A percentile compares a stretch with the other conserved stretches of the same genome.
Conservation (phyloP, 2,888 invertebrate genomes). For the Hoplodrina ambigua region DNA sequence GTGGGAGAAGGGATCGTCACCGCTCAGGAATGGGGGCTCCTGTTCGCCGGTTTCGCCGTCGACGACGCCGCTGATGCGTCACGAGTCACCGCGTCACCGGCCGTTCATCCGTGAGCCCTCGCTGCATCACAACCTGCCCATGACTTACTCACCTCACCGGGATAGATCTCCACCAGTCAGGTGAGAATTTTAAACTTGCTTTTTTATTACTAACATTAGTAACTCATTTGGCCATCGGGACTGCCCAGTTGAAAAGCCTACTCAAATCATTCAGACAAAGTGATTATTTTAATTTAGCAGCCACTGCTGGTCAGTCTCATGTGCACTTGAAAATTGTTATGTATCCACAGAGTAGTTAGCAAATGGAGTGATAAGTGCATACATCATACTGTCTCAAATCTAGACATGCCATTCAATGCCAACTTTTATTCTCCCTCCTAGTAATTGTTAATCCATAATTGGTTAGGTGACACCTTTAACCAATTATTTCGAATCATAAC, state of each 20-base stretch:
- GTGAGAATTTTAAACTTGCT: conserved; percentile 67
- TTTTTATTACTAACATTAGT: conserved; percentile 9
- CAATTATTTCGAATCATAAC: too few relatives aligned
- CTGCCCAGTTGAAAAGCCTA: background rate
- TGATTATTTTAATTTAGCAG: background rate
- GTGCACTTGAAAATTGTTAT: background rate
- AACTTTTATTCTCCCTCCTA: background rate
- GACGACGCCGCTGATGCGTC: conserved; percentile 87
- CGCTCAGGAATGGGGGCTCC: conserved; percentile 88
- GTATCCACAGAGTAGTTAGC: conserved; percentile 23
- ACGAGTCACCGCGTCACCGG: conserved; percentile 75
- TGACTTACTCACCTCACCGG: conserved; percentile 86
- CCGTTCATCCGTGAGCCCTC: conserved; percentile 73
- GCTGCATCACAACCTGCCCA: conserved; percentile 71
- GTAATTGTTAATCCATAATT: background rate
- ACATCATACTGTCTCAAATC: background rate
- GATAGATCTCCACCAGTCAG: conserved; percentile 80
- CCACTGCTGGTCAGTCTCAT: background rate
- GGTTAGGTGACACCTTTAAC: too few relatives aligned
- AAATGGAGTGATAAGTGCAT: conserved; percentile 12
- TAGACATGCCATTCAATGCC: background rate
- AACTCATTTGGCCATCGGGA: background rate
- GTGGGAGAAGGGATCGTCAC: conserved; percentile 90
- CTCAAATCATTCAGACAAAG: background rate
- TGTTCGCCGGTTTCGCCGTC: conserved; percentile 91